phyloP scores from a whole-genome alignment of 1,140 invertebrate species.

The Solen grandis region DNA sequence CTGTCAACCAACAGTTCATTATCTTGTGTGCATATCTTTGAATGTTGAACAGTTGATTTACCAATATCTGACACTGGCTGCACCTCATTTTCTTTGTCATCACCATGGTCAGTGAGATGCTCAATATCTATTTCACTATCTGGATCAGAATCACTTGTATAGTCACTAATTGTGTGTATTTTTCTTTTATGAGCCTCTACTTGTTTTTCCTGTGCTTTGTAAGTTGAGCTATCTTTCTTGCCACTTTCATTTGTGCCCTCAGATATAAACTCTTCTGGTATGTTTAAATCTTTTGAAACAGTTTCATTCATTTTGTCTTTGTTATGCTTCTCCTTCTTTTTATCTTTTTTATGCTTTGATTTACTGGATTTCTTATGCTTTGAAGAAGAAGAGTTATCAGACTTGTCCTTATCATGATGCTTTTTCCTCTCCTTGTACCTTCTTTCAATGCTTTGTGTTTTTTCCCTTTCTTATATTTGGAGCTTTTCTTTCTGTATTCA shows the following conservation, averaged over 20 bases:
- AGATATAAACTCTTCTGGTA: too few species aligned
- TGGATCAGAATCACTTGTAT: constrained; percentile 45
- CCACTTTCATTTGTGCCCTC: too few species aligned
- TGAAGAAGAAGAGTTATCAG: background rate
- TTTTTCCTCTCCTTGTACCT: background rate
- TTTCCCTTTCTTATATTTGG: constrained; percentile 35
- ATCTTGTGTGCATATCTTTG: too few species aligned
- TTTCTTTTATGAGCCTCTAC: background rate
- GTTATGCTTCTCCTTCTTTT: constrained; percentile 31
- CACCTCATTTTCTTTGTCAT: background rate
- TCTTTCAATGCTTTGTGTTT: constrained; percentile 44
- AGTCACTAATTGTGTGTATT: background rate
- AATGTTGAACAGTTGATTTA: too few species aligned
- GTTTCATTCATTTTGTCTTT: constrained; percentile 33
- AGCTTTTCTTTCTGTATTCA: constrained; percentile 51
- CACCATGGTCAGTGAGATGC: background rate
- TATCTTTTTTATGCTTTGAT: background rate
- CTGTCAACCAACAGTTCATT: too few species aligned
- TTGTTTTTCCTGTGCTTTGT: background rate
- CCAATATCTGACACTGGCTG: too few species aligned
- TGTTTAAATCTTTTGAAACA: too few species aligned
- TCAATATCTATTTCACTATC: constrained; percentile 29
- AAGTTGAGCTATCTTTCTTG: too few species aligned
- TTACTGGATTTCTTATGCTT: background rate
- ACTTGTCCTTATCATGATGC: background rate